Conservation (phyloP, 2,797 vertebrate species). For the Peromyscus melanophrys region DNA sequence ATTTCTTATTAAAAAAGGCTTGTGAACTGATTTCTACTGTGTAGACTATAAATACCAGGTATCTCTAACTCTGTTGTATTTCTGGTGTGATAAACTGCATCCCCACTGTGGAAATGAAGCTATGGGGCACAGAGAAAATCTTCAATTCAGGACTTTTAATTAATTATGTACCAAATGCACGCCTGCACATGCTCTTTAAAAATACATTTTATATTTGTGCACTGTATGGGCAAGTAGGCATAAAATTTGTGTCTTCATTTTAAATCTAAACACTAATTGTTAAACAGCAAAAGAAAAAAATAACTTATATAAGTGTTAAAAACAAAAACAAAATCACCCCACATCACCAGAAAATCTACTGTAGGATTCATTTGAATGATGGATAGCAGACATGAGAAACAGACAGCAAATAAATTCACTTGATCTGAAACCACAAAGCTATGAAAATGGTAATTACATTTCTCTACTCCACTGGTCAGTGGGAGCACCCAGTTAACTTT, state of each 20-base stretch:
- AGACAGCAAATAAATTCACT: not conserved
- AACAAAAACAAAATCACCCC: not conserved
- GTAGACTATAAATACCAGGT: constrained; percentile 3
- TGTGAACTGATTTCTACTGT: not conserved
- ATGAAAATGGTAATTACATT: not conserved
- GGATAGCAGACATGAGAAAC: not conserved
- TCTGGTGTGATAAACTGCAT: not conserved
- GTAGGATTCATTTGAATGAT: not conserved
- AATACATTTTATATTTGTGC: not conserved
- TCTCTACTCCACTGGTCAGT: not conserved
- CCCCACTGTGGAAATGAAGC: not conserved
- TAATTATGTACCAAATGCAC: constrained; percentile 27
- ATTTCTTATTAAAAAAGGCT: not conserved
- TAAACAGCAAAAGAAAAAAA: not conserved
- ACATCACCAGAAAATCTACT: not conserved
- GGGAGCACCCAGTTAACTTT: not conserved
- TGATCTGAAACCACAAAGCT: not conserved
- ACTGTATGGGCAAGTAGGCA: not conserved
- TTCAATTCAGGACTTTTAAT: constrained; percentile 25
- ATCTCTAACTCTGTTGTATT: not conserved
- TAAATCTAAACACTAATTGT: not conserved
- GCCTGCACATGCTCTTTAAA: not conserved
- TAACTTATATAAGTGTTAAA: not conserved
- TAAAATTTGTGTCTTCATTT: not conserved
- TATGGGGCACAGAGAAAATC: not conserved